Conservation (phyloP, 2,888 invertebrate species). For the Mythimna ferrago region DNA sequence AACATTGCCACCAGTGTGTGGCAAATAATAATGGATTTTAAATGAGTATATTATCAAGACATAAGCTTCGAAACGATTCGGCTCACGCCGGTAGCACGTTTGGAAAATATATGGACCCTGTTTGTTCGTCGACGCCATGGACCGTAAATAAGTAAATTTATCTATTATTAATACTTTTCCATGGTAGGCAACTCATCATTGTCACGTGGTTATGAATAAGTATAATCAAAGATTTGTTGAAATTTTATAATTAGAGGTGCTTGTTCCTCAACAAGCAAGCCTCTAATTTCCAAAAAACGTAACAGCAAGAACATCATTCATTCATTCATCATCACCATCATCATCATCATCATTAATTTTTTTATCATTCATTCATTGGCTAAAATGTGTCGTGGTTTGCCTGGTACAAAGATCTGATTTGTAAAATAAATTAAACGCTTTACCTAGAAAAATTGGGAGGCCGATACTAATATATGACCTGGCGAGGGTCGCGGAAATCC, state of each 20-base stretch:
- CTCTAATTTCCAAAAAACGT: neutral
- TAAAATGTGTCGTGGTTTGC: neutral
- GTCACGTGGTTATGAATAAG: conserved; percentile 51
- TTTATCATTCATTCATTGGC: neutral
- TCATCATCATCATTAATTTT: too few relatives aligned
- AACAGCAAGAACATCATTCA: neutral
- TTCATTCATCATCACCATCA: too few relatives aligned
- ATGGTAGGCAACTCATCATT: conserved; percentile 59
- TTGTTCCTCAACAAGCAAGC: too few relatives aligned
- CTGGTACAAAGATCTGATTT: too few relatives aligned
- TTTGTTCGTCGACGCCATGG: conserved; percentile 60
- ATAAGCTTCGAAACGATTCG: conserved; percentile 49
- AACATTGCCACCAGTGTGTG: conserved; percentile 14
- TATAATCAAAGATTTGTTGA: conserved; percentile 39
- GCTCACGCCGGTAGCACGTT: conserved; percentile 51
- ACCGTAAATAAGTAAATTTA: conserved; percentile 63
- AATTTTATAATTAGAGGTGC: conserved; percentile 7
- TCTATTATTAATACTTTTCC: conserved; percentile 52
- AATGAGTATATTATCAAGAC: conserved; percentile 47
- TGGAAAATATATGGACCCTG: conserved; percentile 51
- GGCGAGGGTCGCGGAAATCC: too few relatives aligned
- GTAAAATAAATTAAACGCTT: too few relatives aligned
- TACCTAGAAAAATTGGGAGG: too few relatives aligned
- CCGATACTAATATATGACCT: too few relatives aligned
- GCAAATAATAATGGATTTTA: conserved; percentile 45